Conservation (phyloP, 2,797 vertebrate genomes). For the Poecilia wingei region DNA sequence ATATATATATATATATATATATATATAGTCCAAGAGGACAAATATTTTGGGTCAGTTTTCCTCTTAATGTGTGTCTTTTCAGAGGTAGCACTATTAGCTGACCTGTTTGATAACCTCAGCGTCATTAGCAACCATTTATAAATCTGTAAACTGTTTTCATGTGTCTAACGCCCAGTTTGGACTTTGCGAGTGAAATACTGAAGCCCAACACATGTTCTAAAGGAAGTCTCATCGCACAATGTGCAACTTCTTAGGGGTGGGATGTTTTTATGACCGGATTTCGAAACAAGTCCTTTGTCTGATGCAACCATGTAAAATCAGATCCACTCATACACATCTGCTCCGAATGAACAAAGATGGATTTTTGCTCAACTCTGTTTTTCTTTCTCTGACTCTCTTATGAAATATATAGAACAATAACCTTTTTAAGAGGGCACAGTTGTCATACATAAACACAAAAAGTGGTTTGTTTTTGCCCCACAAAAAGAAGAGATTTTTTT, state of each 20-base stretch:
- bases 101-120: neutral
- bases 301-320: constrained; percentile 51
- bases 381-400: constrained; percentile 55
- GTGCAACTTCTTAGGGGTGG: constrained; percentile 36
- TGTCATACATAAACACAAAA: constrained; percentile 60
- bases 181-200: neutral
- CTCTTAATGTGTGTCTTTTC: neutral
- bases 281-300: constrained; percentile 39
- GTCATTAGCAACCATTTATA: neutral
- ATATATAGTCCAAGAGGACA: neutral
- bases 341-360: constrained; percentile 51
- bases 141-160: neutral
- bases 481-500: constrained; percentile 37
- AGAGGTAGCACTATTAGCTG: neutral
- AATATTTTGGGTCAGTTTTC: neutral
- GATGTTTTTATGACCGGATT: constrained; percentile 42
- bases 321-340: constrained; percentile 58
- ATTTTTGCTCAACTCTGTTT: constrained; percentile 51
- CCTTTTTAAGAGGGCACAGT: constrained; percentile 57
- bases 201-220: neutral
- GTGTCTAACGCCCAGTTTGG: neutral
- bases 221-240: constrained; percentile 34
- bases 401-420: constrained; percentile 76
- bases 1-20: no score
- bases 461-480: constrained; percentile 70